Evolutionary conservation across 2,888 invertebrate species (phyloP).

Genomic region (Rosalia funebris): DNA sequence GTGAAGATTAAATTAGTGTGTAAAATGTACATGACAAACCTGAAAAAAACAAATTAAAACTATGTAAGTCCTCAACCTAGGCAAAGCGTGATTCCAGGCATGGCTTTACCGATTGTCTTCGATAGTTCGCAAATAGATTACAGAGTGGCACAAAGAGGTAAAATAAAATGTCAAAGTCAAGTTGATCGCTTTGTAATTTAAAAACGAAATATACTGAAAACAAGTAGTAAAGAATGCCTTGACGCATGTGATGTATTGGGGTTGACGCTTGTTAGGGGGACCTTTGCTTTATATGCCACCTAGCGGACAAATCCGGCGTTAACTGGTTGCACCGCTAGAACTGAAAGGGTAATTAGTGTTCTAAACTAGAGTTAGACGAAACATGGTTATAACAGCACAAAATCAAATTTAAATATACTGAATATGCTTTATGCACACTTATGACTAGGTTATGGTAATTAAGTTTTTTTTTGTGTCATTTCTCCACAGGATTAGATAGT

Average conservation of each 20-base stretch:
- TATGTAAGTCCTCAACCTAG: slow-evolving; percentile 56
- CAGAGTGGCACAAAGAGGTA: background rate
- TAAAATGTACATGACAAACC: slow-evolving; percentile 26
- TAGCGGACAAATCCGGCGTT: slow-evolving; percentile 55
- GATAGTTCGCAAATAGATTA: slow-evolving; percentile 3
- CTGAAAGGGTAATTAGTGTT: too few relatives aligned
- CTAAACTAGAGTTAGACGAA: too few relatives aligned
- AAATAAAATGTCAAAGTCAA: background rate
- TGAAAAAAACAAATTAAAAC: slow-evolving; percentile 37
- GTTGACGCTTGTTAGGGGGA: slow-evolving; percentile 54
- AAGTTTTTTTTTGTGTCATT: too few relatives aligned
- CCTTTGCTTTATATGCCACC: slow-evolving; percentile 53
- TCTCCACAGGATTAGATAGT: too few relatives aligned
- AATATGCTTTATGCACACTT: too few relatives aligned
- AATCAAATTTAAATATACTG: slow-evolving; percentile 29
- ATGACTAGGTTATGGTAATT: too few relatives aligned
- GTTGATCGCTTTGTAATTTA: background rate
- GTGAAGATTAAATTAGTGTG: slow-evolving; percentile 9
- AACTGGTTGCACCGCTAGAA: slow-evolving; percentile 59
- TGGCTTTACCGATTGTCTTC: background rate
- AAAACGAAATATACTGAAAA: background rate
- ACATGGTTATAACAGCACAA: slow-evolving; percentile 20
- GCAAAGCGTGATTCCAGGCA: slow-evolving; percentile 50
- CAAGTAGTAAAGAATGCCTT: slow-evolving; percentile 8
- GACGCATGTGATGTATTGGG: slow-evolving; percentile 6